A percentile compares a stretch with the other conserved stretches of the same genome.
Evolutionary conservation across 92 coral and sea anemone genomes (phyloP).

Genomic region (Diadumene lineata): DNA sequence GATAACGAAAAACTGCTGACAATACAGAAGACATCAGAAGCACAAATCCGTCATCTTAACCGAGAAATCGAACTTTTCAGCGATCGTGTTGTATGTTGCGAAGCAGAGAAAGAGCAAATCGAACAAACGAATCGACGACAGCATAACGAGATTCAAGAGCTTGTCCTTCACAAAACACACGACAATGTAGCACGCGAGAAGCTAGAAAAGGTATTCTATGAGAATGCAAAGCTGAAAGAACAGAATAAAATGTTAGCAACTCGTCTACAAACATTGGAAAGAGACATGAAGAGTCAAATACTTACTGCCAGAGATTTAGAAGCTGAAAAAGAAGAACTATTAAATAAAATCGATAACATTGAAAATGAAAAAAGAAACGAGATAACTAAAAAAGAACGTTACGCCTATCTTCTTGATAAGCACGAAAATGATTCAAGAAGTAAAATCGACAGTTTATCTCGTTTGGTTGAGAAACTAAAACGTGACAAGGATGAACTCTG

Average conservation of each 20-base stretch:
- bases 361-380: slow-evolving; percentile 50
- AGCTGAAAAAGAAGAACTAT: slow-evolving; percentile 37
- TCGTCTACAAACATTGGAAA: slow-evolving; percentile 42
- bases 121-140: slow-evolving; percentile 51
- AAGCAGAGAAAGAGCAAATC: slow-evolving; percentile 49
- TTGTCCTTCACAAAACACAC: slow-evolving; percentile 34
- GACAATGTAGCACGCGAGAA: slow-evolving; percentile 44
- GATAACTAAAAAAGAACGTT: slow-evolving; percentile 40
- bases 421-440: slow-evolving; percentile 46
- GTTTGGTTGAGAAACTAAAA: slow-evolving; percentile 24
- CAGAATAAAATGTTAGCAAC: slow-evolving; percentile 47
- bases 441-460: slow-evolving; percentile 43
- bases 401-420: slow-evolving; percentile 46
- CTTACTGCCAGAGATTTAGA: slow-evolving; percentile 24
- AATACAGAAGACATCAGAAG: slow-evolving; percentile 50
- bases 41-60: slow-evolving; percentile 46
- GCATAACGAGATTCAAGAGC: slow-evolving; percentile 45
- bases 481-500: slow-evolving; percentile 32
- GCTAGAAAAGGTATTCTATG: slow-evolving; percentile 55
- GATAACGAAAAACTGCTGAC: slow-evolving; percentile 45
- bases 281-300: slow-evolving; percentile 42
- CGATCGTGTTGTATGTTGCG: slow-evolving; percentile 38
- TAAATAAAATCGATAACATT: slow-evolving; percentile 18
- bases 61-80: slow-evolving; percentile 39
- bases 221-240: slow-evolving; percentile 50